Conservation (phyloP, 2,797 vertebrate species). For the Sparidentex hasta region DNA sequence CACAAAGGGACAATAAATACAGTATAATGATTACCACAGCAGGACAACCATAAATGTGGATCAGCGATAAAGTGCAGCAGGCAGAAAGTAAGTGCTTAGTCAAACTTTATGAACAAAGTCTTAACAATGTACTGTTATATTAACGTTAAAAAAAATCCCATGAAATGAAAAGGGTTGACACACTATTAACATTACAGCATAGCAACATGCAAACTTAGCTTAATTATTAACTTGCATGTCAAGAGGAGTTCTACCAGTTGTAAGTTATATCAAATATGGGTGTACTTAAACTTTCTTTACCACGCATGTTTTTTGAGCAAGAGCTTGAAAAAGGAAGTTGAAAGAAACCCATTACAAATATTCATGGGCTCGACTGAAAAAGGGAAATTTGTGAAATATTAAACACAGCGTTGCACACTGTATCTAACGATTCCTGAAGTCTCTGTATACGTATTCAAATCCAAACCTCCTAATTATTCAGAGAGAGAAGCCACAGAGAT, state of each 20-base stretch:
- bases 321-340: constrained; percentile 65
- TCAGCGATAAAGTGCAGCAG: constrained; percentile 7
- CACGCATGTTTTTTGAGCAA: constrained; percentile 56
- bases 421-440: constrained; percentile 81
- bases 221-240: constrained; percentile 41
- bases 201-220: constrained; percentile 22
- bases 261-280: constrained; percentile 45
- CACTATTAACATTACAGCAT: constrained; percentile 29
- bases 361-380: constrained; percentile 67
- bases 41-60: constrained; percentile 22
- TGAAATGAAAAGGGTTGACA: constrained; percentile 22
- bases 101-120: constrained; percentile 39
- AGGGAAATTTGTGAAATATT: constrained; percentile 79
- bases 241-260: constrained; percentile 36
- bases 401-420: constrained; percentile 73
- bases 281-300: constrained; percentile 56
- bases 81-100: constrained; percentile 28
- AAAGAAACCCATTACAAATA: constrained; percentile 78
- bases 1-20: constrained; percentile 41
- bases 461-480: constrained; percentile 84
- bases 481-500: constrained; percentile 72
- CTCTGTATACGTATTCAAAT: constrained; percentile 82
- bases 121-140: constrained; percentile 20
- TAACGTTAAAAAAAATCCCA: constrained; percentile 28
- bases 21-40: constrained; percentile 19